phyloP scores from a whole-genome alignment of 2,797 vertebrate genomes.

The Okamejei kenojei region DNA sequence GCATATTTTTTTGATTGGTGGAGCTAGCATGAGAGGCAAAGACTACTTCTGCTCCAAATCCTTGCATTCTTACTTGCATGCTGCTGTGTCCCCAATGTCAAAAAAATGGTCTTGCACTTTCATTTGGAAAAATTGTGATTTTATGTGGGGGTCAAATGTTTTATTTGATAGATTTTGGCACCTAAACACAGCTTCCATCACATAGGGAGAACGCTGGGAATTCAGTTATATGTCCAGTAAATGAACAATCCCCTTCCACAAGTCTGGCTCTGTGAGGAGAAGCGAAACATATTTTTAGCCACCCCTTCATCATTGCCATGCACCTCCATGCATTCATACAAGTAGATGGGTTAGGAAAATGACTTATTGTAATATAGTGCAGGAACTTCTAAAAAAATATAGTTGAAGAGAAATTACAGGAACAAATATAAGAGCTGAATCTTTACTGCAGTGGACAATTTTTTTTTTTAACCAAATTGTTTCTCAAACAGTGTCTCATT shows the following conservation, averaged over 20 bases:
- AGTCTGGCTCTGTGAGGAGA: neutral
- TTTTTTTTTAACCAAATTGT: neutral
- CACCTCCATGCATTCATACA: neutral
- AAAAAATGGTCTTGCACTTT: neutral
- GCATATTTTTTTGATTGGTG: too few relatives aligned
- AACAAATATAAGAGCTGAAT: neutral
- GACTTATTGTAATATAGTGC: neutral
- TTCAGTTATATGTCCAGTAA: neutral
- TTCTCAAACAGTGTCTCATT: neutral
- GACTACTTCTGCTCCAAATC: too few relatives aligned
- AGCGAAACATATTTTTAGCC: neutral
- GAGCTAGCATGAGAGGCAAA: too few relatives aligned
- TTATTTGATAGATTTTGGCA: neutral
- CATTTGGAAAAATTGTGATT: neutral
- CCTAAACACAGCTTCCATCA: neutral
- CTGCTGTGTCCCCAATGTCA: neutral
- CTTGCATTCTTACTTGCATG: too few relatives aligned
- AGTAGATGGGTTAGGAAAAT: neutral
- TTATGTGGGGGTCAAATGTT: neutral
- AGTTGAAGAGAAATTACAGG: neutral
- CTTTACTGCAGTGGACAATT: neutral
- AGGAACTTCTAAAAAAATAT: neutral
- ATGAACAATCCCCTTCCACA: neutral
- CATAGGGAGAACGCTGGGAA: neutral
- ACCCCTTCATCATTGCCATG: neutral